Percentiles rank a stretch among this genome's conserved stretches.
These are phyloP conservation scores for Callimorpha dominula DNA, from an alignment of 2,888 invertebrate species.

Conservation along the genomic window DNA sequence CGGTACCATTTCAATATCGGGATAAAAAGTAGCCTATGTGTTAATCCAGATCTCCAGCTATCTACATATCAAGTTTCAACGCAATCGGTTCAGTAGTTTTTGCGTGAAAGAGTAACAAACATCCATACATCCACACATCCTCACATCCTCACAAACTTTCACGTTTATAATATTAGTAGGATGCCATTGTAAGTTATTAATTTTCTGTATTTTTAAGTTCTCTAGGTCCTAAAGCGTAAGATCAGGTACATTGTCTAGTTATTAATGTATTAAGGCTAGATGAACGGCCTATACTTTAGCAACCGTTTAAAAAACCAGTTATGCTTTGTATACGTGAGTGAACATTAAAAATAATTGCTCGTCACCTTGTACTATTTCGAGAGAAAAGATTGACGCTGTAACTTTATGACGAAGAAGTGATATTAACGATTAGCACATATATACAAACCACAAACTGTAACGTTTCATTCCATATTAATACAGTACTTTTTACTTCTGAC, in stretches of 20 bases:
- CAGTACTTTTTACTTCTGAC: no score
- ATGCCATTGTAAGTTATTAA: background rate
- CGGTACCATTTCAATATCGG: no score
- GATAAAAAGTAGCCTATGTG: no score
- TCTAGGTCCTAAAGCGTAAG: background rate
- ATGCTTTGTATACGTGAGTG: background rate
- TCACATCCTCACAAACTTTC: no score
- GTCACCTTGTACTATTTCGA: conserved; percentile 11
- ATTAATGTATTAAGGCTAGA: background rate
- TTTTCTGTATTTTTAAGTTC: background rate
- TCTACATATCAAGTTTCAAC: no score
- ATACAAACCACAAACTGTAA: background rate
- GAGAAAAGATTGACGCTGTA: conserved; percentile 3
- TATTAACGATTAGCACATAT: background rate
- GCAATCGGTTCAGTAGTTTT: no score
- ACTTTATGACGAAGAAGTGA: background rate
- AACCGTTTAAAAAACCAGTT: background rate
- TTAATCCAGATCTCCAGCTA: no score
- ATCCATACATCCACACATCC: no score
- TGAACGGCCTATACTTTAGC: background rate
- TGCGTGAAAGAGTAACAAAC: no score
- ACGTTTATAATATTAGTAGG: no score
- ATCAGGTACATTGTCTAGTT: background rate
- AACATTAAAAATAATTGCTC: conserved; percentile 13
- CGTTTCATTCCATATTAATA: background rate